Evolutionary conservation across 2,113 vertebrate species (phyloP).

Genomic region (Hassar affinis): DNA sequence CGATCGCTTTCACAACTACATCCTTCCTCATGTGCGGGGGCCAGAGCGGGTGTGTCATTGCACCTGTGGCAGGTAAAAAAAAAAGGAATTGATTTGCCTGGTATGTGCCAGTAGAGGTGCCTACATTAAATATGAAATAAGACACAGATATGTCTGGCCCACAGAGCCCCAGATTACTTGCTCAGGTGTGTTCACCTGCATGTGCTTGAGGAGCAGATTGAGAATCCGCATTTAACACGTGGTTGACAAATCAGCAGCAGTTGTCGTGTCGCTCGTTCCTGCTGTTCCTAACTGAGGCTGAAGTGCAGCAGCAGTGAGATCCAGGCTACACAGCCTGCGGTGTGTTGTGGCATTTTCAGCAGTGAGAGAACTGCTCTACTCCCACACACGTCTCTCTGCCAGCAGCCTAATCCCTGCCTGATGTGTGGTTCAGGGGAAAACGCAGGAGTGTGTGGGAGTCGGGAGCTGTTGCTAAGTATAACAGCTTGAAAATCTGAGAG

Average conservation of each 20-base stretch:
- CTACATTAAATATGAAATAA: too few species aligned
- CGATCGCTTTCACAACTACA: constrained; percentile 90
- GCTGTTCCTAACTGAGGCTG: neutral
- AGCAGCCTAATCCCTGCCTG: constrained; percentile 10
- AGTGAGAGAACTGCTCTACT: constrained; percentile 24
- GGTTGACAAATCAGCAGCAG: neutral
- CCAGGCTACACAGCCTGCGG: constrained; percentile 7
- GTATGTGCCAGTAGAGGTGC: neutral
- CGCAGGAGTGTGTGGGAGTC: constrained; percentile 18
- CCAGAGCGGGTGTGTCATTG: constrained; percentile 86
- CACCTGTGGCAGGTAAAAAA: constrained; percentile 86
- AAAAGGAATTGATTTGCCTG: neutral
- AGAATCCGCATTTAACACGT: neutral
- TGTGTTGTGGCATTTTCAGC: constrained; percentile 38
- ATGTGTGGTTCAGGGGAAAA: constrained; percentile 20
- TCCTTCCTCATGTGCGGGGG: constrained; percentile 82
- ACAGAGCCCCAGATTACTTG: too few species aligned
- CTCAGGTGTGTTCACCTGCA: neutral
- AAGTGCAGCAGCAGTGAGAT: constrained; percentile 3
- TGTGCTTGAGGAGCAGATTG: neutral
- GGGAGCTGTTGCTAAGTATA: constrained; percentile 7
- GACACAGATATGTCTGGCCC: neutral
- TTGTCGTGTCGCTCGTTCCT: neutral
- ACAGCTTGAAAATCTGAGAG: neutral
- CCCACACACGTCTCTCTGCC: constrained; percentile 23